Percentiles rank a stretch among this genome's conserved stretches.
Conservation (phyloP, 2,888 invertebrate species). For the Dryocosmus kuriphilus region DNA sequence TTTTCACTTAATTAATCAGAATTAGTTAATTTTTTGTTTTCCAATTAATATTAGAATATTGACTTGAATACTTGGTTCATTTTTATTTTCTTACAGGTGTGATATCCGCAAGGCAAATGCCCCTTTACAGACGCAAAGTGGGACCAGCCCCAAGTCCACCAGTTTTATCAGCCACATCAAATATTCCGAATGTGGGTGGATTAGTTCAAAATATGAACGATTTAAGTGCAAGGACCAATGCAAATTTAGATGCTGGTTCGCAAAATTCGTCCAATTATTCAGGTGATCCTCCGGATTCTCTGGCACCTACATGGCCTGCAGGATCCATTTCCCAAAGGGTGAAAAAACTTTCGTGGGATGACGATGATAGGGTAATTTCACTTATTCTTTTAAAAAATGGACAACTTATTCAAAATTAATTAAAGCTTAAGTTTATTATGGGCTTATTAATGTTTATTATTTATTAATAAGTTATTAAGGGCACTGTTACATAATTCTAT, state of each 20-base stretch:
- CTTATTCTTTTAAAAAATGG: slow-evolving; percentile 37
- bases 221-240: slow-evolving; percentile 70
- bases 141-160: slow-evolving; percentile 72
- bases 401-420: slow-evolving; percentile 42
- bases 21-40: background rate
- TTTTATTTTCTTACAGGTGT: slow-evolving; percentile 58
- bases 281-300: slow-evolving; percentile 72
- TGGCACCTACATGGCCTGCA: slow-evolving; percentile 82
- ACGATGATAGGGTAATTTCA: slow-evolving; percentile 77
- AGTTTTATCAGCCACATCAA: slow-evolving; percentile 71
- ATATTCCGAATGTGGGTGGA: slow-evolving; percentile 74
- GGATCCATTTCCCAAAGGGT: slow-evolving; percentile 85
- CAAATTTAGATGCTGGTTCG: slow-evolving; percentile 64
- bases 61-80: background rate
- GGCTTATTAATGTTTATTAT: too few relatives aligned
- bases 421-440: too few relatives aligned
- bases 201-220: slow-evolving; percentile 76
- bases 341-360: slow-evolving; percentile 90
- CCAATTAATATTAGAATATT: background rate
- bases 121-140: slow-evolving; percentile 71
- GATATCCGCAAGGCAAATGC: slow-evolving; percentile 68
- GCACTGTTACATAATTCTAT: too few relatives aligned
- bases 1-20: too few relatives aligned
- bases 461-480: too few relatives aligned
- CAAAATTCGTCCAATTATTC: slow-evolving; percentile 73